Conservation (phyloP, 2,888 invertebrate genomes). For the Carpatolechia fugitivella region DNA sequence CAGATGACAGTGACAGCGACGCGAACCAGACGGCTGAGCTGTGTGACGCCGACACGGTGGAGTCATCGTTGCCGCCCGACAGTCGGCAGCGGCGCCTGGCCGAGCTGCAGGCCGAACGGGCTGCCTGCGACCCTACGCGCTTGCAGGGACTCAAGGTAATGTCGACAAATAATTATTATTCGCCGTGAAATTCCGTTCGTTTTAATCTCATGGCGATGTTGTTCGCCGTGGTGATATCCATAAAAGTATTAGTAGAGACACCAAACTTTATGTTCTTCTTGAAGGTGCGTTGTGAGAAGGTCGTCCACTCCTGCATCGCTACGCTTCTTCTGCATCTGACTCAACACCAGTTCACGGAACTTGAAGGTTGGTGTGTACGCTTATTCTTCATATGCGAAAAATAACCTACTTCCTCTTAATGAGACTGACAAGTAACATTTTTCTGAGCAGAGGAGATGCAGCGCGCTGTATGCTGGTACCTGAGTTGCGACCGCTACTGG, state of each 20-base stretch:
- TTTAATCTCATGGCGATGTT: no score
- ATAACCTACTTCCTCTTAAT: no score
- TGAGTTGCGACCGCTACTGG: constrained; percentile 96
- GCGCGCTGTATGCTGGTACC: constrained; percentile 93
- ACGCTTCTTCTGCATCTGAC: constrained; percentile 89
- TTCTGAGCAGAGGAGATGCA: constrained; percentile 87
- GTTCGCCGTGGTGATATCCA: no score
- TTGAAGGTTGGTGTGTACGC: constrained; percentile 82
- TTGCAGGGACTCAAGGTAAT: constrained; percentile 83
- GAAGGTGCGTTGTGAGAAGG: constrained; percentile 83
- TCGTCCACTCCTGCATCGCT: constrained; percentile 90
- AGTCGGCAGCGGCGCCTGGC: constrained; percentile 83
- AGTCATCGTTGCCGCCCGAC: constrained; percentile 84
- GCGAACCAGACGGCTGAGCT: constrained; percentile 76
- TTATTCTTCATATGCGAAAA: no score
- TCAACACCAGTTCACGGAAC: constrained; percentile 90
- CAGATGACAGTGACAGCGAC: constrained; percentile 71
- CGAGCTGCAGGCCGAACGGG: constrained; percentile 85
- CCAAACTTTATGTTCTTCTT: no score
- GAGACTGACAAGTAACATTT: no score
- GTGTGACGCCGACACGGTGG: constrained; percentile 83
- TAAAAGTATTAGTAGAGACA: no score
- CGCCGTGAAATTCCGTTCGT: no score
- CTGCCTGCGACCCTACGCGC: constrained; percentile 89
- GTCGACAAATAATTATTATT: constrained; percentile 12